A percentile compares a stretch with the other conserved stretches of the same genome.
Evolutionary conservation across 2,113 vertebrate genomes (phyloP).

Genomic region (Dasyurus viverrinus): DNA sequence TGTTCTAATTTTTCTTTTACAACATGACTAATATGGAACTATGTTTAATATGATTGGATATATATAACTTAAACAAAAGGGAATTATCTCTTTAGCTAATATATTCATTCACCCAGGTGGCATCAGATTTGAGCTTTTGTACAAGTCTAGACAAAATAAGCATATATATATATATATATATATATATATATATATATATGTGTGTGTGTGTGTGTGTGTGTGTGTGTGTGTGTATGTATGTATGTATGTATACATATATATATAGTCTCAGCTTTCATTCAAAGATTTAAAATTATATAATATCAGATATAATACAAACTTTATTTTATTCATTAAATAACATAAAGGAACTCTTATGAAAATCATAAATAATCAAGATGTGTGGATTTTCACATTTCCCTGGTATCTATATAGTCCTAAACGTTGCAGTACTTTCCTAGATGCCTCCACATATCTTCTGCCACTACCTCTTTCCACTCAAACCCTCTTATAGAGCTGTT

Average conservation of each 20-base stretch:
- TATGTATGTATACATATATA: not conserved
- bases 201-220: no score
- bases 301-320: not conserved
- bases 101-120: not conserved
- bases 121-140: not conserved
- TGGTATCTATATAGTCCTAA: not conserved
- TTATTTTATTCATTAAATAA: not conserved
- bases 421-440: not conserved
- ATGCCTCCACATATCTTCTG: not conserved
- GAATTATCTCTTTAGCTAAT: not conserved
- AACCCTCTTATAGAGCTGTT: not conserved
- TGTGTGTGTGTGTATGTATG: no score
- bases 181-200: no score
- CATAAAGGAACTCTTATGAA: not conserved
- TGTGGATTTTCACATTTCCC: not conserved
- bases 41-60: no score
- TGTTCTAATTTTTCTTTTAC: no score
- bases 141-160: not conserved
- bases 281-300: not conserved
- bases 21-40: no score
- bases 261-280: not conserved
- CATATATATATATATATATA: no score
- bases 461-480: not conserved
- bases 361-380: not conserved
- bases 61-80: no score